Conservation (phyloP, 2,888 invertebrate species). For the Agrotis clavis region DNA sequence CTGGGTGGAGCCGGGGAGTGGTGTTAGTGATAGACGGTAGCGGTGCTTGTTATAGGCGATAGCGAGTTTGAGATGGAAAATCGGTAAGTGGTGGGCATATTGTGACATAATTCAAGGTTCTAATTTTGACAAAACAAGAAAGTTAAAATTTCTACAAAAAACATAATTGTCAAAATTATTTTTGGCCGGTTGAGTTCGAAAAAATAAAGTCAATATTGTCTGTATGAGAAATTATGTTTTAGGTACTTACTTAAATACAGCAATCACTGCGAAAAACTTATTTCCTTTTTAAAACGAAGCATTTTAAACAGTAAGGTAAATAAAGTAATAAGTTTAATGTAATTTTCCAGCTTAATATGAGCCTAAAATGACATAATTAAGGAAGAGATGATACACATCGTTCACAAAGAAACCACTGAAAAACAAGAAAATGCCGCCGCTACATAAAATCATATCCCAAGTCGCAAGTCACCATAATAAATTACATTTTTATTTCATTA, state of each 20-base stretch:
- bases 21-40: constrained; percentile 25
- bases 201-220: no score
- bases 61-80: constrained; percentile 10
- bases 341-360: background rate
- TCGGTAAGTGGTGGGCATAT: no score
- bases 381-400: no score
- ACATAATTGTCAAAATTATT: no score
- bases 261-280: background rate
- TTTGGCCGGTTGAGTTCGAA: no score
- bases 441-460: background rate
- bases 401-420: background rate
- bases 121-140: no score
- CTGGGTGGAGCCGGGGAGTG: constrained; percentile 49
- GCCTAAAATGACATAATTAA: background rate
- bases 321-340: background rate
- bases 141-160: no score
- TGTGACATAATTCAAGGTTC: no score
- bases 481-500: background rate
- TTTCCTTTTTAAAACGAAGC: background rate
- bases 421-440: background rate
- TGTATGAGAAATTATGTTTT: background rate
- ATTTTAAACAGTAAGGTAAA: background rate
- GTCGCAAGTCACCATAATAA: background rate
- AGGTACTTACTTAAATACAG: background rate
- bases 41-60: constrained; percentile 18